Conservation (phyloP, 2,113 vertebrate genomes). For the Calyptommatus sinebrachiatus region DNA sequence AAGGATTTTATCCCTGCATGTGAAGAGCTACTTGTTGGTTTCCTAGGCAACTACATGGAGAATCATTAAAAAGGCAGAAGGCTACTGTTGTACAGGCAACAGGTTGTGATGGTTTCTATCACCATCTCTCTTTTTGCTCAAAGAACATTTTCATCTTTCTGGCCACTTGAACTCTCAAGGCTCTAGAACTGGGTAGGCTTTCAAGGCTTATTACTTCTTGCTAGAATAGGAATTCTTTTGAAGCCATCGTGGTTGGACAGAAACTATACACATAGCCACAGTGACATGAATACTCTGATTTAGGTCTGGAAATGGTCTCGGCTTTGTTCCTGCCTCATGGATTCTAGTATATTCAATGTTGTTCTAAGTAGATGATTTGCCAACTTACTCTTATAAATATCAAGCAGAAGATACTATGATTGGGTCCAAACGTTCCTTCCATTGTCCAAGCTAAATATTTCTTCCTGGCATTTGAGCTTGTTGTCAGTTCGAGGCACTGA, state of each 20-base stretch:
- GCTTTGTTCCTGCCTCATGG: neutral
- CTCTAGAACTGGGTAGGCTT: neutral
- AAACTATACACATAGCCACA: neutral
- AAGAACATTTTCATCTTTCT: conserved; percentile 16
- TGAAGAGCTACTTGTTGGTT: conserved; percentile 59
- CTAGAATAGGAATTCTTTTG: neutral
- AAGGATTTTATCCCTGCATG: conserved; percentile 36
- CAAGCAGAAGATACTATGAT: neutral
- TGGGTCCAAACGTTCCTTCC: neutral
- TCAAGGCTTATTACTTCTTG: neutral
- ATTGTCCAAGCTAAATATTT: neutral
- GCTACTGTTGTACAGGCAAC: conserved; percentile 32
- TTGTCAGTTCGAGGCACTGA: neutral
- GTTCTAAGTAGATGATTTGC: neutral
- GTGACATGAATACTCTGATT: neutral
- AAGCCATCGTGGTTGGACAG: neutral
- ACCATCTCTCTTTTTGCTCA: neutral
- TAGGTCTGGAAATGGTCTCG: neutral
- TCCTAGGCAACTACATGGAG: conserved; percentile 67
- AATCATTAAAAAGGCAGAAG: conserved; percentile 64
- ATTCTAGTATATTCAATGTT: neutral
- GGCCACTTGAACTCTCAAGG: neutral
- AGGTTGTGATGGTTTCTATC: conserved; percentile 48
- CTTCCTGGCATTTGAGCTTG: neutral
- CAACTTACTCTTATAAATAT: neutral